Evolutionary conservation across 2,113 vertebrate species (phyloP).

Genomic region (Enhydra lutris): DNA sequence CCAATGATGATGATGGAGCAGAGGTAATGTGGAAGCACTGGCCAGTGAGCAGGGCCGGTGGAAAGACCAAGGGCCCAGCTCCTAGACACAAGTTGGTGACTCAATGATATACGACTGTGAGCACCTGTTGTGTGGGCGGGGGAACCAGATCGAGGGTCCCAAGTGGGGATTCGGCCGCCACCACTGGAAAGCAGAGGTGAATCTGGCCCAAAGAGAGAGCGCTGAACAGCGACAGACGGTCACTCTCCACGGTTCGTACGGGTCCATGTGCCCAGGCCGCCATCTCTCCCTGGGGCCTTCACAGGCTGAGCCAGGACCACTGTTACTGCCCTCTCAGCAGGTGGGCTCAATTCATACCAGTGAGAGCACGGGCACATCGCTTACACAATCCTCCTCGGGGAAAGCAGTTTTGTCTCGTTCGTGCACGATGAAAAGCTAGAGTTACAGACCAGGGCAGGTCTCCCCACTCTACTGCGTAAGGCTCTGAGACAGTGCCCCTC

Average conservation of each 20-base stretch:
- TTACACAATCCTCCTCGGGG: neutral
- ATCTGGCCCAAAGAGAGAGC: neutral
- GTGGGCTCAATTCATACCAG: no score
- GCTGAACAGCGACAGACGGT: neutral
- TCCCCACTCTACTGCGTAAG: rapidly evolving
- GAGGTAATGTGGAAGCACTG: neutral
- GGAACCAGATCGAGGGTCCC: neutral
- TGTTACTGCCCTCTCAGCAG: neutral
- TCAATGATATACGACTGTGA: neutral
- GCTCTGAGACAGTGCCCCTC: neutral
- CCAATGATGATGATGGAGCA: no score
- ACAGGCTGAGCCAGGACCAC: neutral
- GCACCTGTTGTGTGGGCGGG: neutral
- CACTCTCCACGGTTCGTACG: rapidly evolving
- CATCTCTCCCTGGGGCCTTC: neutral
- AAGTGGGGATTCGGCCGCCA: rapidly evolving
- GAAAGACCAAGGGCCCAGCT: neutral
- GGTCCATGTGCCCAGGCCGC: neutral
- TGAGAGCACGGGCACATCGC: neutral
- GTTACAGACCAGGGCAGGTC: neutral
- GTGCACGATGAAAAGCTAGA: no score
- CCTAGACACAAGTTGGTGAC: neutral
- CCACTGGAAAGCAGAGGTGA: neutral
- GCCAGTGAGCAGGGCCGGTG: rapidly evolving
- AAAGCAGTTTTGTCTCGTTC: neutral